phyloP scores from a whole-genome alignment of 2,113 vertebrate species.

The Neotoma lepida region DNA sequence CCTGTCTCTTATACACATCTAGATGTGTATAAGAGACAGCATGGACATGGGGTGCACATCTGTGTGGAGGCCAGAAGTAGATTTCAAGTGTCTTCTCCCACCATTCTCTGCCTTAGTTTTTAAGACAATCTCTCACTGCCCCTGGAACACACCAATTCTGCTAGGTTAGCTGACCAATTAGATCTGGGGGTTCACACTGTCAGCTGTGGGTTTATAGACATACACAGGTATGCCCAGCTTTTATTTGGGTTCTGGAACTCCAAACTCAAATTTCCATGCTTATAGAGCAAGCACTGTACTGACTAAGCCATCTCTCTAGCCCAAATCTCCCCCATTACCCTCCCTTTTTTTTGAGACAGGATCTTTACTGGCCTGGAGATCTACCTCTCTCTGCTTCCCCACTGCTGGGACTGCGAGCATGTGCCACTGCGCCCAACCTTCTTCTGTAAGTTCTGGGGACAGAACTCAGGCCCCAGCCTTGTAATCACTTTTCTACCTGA shows the following conservation, averaged over 20 bases:
- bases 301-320: background rate
- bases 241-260: background rate
- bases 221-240: background rate
- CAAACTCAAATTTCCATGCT: background rate
- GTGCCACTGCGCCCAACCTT: background rate
- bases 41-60: background rate
- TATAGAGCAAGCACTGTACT: background rate
- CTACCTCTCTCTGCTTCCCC: background rate
- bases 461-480: background rate
- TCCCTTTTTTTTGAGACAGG: background rate
- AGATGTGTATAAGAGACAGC: too few relatives aligned
- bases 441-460: background rate
- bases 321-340: background rate
- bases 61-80: background rate
- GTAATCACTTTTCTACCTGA: background rate
- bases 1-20: too few relatives aligned
- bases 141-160: background rate
- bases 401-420: background rate
- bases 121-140: background rate
- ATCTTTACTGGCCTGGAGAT: too few relatives aligned
- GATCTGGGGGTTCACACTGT: background rate
- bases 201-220: background rate
- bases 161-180: background rate
- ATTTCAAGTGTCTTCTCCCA: background rate
- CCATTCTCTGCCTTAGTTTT: background rate